Evolutionary conservation across 2,113 vertebrate species (phyloP).

Genomic region (Macquaria ambigua): DNA sequence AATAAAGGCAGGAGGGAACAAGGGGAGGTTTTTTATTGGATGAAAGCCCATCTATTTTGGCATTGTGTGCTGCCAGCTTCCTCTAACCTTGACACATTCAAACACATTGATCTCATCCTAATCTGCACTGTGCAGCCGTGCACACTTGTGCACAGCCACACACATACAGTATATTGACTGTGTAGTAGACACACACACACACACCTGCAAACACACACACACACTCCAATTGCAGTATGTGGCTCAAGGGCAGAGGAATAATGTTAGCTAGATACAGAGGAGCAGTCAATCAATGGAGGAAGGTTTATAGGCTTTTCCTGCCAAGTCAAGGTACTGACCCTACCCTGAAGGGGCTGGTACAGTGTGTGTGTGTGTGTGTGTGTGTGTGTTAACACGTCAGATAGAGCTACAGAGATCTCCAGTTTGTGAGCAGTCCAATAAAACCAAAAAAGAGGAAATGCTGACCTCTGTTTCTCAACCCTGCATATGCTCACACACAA

Average conservation of each 20-base stretch:
- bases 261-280: constrained; percentile 62
- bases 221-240: constrained; percentile 59
- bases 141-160: constrained; percentile 7
- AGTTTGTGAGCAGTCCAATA: constrained; percentile 29
- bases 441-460: constrained; percentile 26
- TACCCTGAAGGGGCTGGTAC: constrained; percentile 47
- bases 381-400: background rate
- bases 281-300: constrained; percentile 72
- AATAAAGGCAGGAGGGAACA: constrained; percentile 51
- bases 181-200: background rate
- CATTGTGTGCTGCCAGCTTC: constrained; percentile 39
- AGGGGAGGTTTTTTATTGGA: constrained; percentile 48
- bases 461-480: constrained; percentile 58
- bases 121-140: constrained; percentile 63
- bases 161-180: constrained; percentile 39
- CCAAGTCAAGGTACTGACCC: constrained; percentile 72
- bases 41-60: constrained; percentile 64
- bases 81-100: constrained; percentile 76
- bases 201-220: background rate
- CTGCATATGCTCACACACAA: constrained; percentile 17
- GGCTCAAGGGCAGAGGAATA: constrained; percentile 75
- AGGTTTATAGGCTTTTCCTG: constrained; percentile 77
- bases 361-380: constrained; percentile 18
- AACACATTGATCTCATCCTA: constrained; percentile 77
- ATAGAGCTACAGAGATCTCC: constrained; percentile 34